Conservation (phyloP, 2,888 invertebrate species). For the Orthosia incerta region DNA sequence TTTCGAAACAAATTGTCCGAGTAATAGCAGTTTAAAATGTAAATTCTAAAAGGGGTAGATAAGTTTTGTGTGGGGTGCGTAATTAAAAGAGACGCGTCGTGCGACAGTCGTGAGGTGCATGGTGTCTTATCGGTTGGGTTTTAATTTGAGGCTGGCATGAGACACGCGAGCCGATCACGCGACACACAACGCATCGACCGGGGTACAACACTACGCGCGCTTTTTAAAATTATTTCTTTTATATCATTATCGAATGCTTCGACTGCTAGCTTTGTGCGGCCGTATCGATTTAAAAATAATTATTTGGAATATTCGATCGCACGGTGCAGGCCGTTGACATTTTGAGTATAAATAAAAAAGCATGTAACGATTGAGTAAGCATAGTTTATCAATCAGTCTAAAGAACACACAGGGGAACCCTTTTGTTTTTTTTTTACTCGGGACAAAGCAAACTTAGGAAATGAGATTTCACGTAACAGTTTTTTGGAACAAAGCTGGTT, state of each 20-base stretch:
- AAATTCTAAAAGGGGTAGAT: constrained; percentile 84
- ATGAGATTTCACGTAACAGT: constrained; percentile 89
- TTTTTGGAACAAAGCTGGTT: constrained; percentile 83
- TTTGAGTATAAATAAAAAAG: constrained; percentile 56
- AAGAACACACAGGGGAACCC: constrained; percentile 77
- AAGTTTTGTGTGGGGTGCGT: constrained; percentile 88
- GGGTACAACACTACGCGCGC: constrained; percentile 67
- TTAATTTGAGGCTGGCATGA: constrained; percentile 89
- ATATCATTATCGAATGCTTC: constrained; percentile 78
- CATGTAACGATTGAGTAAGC: constrained; percentile 70
- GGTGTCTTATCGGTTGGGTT: constrained; percentile 88
- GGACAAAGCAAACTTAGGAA: constrained; percentile 88
- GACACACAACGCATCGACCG: constrained; percentile 81
- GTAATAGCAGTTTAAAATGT: constrained; percentile 73
- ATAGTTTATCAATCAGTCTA: constrained; percentile 74
- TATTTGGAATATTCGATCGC: constrained; percentile 60
- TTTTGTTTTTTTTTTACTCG: constrained; percentile 80
- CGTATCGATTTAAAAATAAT: constrained; percentile 68
- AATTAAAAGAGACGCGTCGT: constrained; percentile 89
- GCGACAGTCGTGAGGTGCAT: constrained; percentile 88
- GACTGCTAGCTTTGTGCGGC: constrained; percentile 66
- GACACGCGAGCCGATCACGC: constrained; percentile 90
- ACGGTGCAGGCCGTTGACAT: constrained; percentile 62
- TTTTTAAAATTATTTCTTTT: constrained; percentile 84
- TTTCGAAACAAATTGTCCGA: constrained; percentile 63